Evolutionary conservation across 1,140 invertebrate genomes (phyloP), one percentile per base, ranked within the genome.

Genomic region (Telenomus remus): DNA sequence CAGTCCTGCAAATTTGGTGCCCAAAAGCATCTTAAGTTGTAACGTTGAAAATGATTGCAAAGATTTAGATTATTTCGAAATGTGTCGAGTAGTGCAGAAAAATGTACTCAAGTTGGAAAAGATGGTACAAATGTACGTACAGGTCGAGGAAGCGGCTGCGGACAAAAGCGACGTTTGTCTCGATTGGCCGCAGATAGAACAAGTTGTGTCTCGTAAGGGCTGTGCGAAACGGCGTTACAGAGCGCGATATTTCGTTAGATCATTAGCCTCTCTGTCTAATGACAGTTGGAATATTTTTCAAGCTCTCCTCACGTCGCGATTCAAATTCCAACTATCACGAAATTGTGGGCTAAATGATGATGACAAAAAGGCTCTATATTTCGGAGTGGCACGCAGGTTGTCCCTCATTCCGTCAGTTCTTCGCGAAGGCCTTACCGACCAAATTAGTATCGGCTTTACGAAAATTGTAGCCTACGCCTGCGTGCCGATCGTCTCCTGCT

Each of bases 401-500:
- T 85, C 85, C 0, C 81, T 86, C 19, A 80, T 86, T 13, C 80
- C 80, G 0, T 82, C 81, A 10, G 63, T 82, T 16, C 65, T 87
- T 0, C 82, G 77, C 54, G 76, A 84, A 37, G 80, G 78, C 43
- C 13, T 85, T 0, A 82, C 79, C 6, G 79, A 79, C 51, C 70
- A 46, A 11, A 83, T 86, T 19, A 72, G 78, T 9, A 64, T 81
- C n/a, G 81, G 85, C 63, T 82, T 87, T 10, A 83, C 82, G 4
- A 77, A 77, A 59, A 34, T 85, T 8, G 63, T 84, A 3, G 81
- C 81, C n/a, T 86, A 84, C 47, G 80, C 79, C 16, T 72, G 83
- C 43, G 78, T 87, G 0, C 85, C 85, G 0, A 81, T 85, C 51
- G 75, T 85, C 15, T 86, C 86, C 7, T 79, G 81, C 8, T 35